Evolutionary conservation across 2,888 invertebrate species (phyloP).

Genomic region (Lithodes maja): DNA sequence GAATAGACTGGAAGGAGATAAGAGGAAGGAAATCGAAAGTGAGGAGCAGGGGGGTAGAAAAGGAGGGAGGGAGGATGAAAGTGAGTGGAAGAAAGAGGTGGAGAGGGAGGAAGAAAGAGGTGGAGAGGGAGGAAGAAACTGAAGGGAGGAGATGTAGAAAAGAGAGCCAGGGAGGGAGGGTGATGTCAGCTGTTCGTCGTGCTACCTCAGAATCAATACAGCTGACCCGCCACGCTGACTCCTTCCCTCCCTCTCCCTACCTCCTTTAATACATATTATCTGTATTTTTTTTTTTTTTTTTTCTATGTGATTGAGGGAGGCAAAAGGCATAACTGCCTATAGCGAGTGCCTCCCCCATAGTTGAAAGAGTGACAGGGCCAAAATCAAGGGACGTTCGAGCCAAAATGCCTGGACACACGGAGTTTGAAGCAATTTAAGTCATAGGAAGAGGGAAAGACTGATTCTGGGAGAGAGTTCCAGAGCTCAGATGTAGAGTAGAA

Average conservation of each 20-base stretch:
- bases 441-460: too few species aligned
- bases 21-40: not conserved
- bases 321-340: too few species aligned
- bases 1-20: not conserved
- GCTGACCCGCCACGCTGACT: conserved; percentile 2
- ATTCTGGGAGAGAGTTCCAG: too few species aligned
- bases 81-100: not conserved
- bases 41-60: not conserved
- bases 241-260: conserved; percentile 8
- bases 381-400: too few species aligned
- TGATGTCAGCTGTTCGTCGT: not conserved
- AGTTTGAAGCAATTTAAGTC: too few species aligned
- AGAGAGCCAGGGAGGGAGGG: conserved; percentile 25
- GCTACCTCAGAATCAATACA: conserved; percentile 13
- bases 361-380: too few species aligned
- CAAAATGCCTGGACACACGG: too few species aligned
- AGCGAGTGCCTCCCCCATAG: too few species aligned
- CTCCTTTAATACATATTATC: too few species aligned
- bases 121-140: conserved; percentile 19
- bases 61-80: not conserved
- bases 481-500: too few species aligned
- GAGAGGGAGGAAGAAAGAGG: conserved; percentile 22
- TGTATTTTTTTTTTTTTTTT: too few species aligned
- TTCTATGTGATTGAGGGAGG: too few species aligned
- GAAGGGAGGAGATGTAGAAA: not conserved